phyloP scores from a whole-genome alignment of 2,888 invertebrate genomes.

The Melinopterus prodromus region DNA sequence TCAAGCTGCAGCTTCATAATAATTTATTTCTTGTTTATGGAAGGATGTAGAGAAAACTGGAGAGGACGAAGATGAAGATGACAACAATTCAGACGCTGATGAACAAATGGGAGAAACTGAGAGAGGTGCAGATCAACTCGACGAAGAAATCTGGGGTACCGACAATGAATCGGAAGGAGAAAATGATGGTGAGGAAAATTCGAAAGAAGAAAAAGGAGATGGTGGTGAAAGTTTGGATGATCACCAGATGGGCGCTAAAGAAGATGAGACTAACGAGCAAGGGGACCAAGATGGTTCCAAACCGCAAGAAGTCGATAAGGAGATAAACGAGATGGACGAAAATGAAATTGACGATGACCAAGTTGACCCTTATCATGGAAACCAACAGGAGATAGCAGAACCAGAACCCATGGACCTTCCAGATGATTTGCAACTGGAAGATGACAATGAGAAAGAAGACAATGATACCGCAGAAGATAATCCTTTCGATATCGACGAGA shows the following conservation, averaged over 20 bases:
- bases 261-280: slow-evolving; percentile 62
- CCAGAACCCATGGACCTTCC: slow-evolving; percentile 89
- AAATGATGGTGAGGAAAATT: slow-evolving; percentile 60
- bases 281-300: slow-evolving; percentile 63
- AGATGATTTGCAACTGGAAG: slow-evolving; percentile 85
- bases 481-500: slow-evolving; percentile 85
- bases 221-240: slow-evolving; percentile 70
- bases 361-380: slow-evolving; percentile 83
- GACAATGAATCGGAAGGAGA: slow-evolving; percentile 81
- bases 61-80: slow-evolving; percentile 68
- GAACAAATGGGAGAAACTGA: slow-evolving; percentile 98
- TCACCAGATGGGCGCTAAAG: slow-evolving; percentile 81
- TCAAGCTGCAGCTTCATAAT: slow-evolving; percentile 15
- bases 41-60: slow-evolving; percentile 70
- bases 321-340: slow-evolving; percentile 82
- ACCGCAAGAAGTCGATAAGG: slow-evolving; percentile 65
- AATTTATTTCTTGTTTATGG: slow-evolving; percentile 35
- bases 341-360: slow-evolving; percentile 82
- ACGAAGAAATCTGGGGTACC: slow-evolving; percentile 85
- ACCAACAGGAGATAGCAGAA: slow-evolving; percentile 79
- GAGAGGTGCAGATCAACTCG: slow-evolving; percentile 81
- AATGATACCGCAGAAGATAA: slow-evolving; percentile 76
- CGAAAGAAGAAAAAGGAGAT: slow-evolving; percentile 60
- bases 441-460: slow-evolving; percentile 69
- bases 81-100: slow-evolving; percentile 84